Evolutionary conservation across 2,113 vertebrate genomes (phyloP).

Genomic region (Rhinolophus ferrumequinum): DNA sequence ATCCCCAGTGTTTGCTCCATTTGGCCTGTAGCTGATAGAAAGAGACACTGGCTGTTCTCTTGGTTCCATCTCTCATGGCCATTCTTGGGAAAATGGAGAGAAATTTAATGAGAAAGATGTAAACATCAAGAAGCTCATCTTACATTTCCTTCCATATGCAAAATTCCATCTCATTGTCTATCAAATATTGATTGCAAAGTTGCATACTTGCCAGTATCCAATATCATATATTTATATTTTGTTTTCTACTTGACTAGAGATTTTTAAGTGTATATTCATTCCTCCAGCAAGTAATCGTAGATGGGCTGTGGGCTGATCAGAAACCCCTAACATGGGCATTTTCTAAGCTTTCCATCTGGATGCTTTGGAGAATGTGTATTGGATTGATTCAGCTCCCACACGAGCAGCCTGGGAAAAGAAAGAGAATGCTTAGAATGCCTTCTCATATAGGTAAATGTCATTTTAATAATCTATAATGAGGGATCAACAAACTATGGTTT

Average conservation of each 20-base stretch:
- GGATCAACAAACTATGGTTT: not conserved
- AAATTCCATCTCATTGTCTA: not conserved
- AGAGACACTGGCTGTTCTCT: not conserved
- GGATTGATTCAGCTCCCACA: not conserved
- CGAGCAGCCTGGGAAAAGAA: not conserved
- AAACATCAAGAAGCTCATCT: not conserved
- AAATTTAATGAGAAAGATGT: not conserved
- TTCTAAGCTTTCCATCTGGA: too few relatives aligned
- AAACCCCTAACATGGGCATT: not conserved
- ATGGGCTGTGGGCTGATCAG: not conserved
- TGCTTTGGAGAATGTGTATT: too few relatives aligned
- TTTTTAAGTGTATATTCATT: not conserved
- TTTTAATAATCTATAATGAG: not conserved
- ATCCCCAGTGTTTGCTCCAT: fast-evolving
- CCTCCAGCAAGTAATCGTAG: not conserved
- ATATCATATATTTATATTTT: not conserved
- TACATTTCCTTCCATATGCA: not conserved
- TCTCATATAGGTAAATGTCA: not conserved
- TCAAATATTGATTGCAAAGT: not conserved
- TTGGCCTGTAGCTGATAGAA: not conserved
- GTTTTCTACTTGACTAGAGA: not conserved
- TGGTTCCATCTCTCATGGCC: not conserved
- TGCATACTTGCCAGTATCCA: not conserved
- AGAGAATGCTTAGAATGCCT: not conserved
- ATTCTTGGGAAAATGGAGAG: not conserved